Conservation (phyloP, 2,113 vertebrate species). For the Chlorodrepanis virens region DNA sequence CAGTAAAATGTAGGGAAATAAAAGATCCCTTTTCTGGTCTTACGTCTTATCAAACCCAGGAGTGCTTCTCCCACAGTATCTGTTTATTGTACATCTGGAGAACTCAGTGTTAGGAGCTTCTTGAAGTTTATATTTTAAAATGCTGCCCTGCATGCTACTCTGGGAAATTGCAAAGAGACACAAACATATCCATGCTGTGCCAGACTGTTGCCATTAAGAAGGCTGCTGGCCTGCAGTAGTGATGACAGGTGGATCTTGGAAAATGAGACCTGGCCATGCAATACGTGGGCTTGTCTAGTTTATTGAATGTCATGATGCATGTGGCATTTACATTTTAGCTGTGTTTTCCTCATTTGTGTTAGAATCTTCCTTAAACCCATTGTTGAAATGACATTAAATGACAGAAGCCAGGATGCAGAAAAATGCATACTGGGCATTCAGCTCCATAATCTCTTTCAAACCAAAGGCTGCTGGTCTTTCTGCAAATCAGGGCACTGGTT, state of each 20-base stretch:
- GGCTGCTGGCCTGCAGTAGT: not conserved
- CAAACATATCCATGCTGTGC: not conserved
- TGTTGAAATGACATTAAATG: not conserved
- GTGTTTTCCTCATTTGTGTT: not conserved
- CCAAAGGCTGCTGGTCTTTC: not conserved
- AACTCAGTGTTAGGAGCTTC: not conserved
- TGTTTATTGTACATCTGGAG: not conserved
- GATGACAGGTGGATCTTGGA: not conserved
- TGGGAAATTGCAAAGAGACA: not conserved
- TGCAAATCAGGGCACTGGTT: not conserved
- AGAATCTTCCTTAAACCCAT: not conserved
- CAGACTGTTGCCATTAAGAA: not conserved
- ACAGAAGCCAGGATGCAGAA: not conserved
- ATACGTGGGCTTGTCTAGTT: not conserved
- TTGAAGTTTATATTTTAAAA: not conserved
- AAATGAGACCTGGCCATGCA: not conserved
- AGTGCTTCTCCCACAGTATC: not conserved
- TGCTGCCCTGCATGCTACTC: not conserved
- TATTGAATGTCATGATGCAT: not conserved
- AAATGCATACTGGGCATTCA: not conserved
- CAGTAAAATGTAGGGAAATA: not conserved
- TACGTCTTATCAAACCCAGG: not conserved
- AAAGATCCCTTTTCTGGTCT: not conserved
- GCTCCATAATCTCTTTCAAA: not conserved
- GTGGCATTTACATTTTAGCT: not conserved